Evolutionary conservation across 2,113 vertebrate species (phyloP).

Genomic region (Pterophyllum scalare): DNA sequence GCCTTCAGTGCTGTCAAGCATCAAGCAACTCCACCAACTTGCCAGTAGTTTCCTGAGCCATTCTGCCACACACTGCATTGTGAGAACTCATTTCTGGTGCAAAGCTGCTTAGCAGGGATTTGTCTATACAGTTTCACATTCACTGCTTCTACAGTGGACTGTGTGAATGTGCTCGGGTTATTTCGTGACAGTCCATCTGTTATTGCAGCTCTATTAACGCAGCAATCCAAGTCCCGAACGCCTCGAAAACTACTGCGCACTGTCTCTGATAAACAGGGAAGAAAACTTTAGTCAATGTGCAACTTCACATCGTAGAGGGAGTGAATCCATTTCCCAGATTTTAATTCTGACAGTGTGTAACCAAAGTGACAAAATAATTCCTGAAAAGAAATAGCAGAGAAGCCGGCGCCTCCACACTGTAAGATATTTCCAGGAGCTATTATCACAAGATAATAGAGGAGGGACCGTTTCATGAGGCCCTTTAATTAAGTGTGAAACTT

Average conservation of each 20-base stretch:
- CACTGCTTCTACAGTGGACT: conserved; percentile 26
- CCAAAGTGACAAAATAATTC: background rate
- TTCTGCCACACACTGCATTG: conserved; percentile 43
- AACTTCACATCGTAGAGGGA: background rate
- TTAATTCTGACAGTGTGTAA: background rate
- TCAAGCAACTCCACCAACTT: conserved; percentile 17
- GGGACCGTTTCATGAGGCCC: background rate
- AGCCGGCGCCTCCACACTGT: background rate
- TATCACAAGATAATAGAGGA: background rate
- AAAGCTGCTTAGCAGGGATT: conserved; percentile 79
- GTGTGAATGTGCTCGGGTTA: conserved; percentile 31
- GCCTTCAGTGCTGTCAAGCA: conserved; percentile 32
- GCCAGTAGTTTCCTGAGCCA: conserved; percentile 37
- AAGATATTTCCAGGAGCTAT: conserved; percentile 7
- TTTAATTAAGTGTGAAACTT: conserved; percentile 63
- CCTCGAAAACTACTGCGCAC: conserved; percentile 6
- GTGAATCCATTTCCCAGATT: background rate
- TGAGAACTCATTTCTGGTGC: conserved; percentile 62
- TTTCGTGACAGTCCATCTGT: conserved; percentile 51
- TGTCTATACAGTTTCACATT: conserved; percentile 60
- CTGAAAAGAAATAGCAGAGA: background rate
- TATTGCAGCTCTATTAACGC: conserved; percentile 39
- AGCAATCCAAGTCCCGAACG: conserved; percentile 8
- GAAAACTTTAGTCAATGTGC: background rate
- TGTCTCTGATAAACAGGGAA: background rate